Evolutionary conservation across 2,797 vertebrate genomes (phyloP).

Genomic region (Apogon hyalosoma): DNA sequence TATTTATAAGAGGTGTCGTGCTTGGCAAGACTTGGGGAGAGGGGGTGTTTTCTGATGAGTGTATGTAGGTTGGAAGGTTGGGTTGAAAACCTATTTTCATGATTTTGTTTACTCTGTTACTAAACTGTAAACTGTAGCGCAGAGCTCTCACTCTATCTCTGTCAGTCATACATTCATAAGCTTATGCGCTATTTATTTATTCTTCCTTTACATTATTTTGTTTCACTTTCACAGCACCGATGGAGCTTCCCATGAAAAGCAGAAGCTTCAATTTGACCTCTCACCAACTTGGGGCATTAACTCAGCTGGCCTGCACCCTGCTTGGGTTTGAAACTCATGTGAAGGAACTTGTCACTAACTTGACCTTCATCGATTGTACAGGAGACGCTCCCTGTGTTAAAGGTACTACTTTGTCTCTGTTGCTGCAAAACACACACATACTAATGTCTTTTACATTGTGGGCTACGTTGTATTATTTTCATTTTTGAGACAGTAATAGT

Average conservation of each 20-base stretch:
- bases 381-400: conserved; percentile 80
- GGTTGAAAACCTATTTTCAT: conserved; percentile 58
- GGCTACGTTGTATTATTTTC: too few species aligned
- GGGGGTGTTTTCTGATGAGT: conserved; percentile 65
- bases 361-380: conserved; percentile 81
- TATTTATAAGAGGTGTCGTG: conserved; percentile 75
- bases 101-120: conserved; percentile 53
- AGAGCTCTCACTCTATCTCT: conserved; percentile 27
- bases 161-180: conserved; percentile 32
- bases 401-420: conserved; percentile 80
- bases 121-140: conserved; percentile 53
- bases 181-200: conserved; percentile 28
- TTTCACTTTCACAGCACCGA: conserved; percentile 74
- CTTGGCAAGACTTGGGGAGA: conserved; percentile 44
- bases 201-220: conserved; percentile 23
- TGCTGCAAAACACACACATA: background rate
- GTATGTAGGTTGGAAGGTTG: conserved; percentile 48
- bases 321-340: conserved; percentile 88
- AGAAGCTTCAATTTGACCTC: conserved; percentile 87
- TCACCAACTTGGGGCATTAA: conserved; percentile 89
- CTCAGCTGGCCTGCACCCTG: conserved; percentile 86
- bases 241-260: conserved; percentile 81
- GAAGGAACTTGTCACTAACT: conserved; percentile 85
- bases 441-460: background rate
- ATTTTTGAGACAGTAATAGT: too few species aligned